These are phyloP conservation scores for Pogonocichla stellata DNA, from an alignment of 2,113 vertebrate species.

Conservation along the genomic window DNA sequence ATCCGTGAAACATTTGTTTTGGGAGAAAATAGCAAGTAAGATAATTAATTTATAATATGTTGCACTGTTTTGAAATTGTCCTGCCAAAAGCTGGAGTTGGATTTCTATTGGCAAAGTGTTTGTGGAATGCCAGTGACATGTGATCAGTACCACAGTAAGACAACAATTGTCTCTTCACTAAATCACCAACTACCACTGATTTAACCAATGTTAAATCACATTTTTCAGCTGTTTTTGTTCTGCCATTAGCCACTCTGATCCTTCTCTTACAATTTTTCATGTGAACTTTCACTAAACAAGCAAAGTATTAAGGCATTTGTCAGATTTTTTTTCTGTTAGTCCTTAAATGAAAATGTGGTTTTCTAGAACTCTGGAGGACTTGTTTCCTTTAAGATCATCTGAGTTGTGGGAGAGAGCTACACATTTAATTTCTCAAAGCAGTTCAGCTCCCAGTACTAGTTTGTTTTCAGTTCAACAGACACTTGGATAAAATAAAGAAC, in stretches of 20 bases:
- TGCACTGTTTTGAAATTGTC: background rate
- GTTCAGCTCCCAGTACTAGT: background rate
- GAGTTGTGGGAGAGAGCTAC: background rate
- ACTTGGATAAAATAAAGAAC: background rate
- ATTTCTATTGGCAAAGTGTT: background rate
- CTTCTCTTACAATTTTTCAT: background rate
- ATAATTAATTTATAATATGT: background rate
- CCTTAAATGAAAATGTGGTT: background rate
- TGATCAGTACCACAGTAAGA: background rate
- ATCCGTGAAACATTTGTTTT: background rate
- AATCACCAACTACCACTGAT: background rate
- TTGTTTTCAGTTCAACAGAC: background rate
- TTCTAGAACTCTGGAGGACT: background rate
- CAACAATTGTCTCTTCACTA: conserved; percentile 1
- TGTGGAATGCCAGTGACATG: background rate
- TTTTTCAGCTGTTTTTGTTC: conserved; percentile 8
- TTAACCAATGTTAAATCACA: background rate
- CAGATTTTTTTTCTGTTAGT: background rate
- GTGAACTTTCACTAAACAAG: background rate
- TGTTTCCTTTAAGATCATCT: background rate
- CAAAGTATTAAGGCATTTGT: conserved; percentile 18
- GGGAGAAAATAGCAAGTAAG: background rate
- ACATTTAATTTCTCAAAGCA: background rate
- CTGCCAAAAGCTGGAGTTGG: conserved; percentile 15
- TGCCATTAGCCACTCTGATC: background rate